Conservation (phyloP, 2,797 vertebrate genomes). For the Microtus agrestis region DNA sequence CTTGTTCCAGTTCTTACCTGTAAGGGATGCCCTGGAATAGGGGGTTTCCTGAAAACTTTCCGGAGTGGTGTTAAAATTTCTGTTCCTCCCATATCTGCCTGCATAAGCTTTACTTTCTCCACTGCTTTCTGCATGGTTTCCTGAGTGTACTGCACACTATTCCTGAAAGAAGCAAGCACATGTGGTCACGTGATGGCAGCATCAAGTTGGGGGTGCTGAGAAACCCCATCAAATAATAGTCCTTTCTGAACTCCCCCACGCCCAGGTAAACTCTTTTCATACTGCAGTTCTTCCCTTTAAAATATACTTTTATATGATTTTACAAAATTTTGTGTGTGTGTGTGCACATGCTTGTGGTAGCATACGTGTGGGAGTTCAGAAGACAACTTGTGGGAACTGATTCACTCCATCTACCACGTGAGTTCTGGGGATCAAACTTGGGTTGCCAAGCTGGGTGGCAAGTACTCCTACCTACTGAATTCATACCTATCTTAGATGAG, state of each 20-base stretch:
- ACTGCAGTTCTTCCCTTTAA: neutral
- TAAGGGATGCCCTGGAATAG: constrained; percentile 80
- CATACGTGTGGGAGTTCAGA: neutral
- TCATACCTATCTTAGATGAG: neutral
- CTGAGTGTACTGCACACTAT: constrained; percentile 90
- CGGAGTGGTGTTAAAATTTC: constrained; percentile 87
- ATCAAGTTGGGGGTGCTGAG: neutral
- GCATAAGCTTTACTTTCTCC: constrained; percentile 82
- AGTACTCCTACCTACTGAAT: neutral
- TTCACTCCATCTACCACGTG: neutral
- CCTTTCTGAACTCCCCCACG: neutral
- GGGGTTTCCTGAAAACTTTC: constrained; percentile 84
- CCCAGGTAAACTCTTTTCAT: neutral
- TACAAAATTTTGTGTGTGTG: neutral
- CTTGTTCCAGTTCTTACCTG: constrained; percentile 83
- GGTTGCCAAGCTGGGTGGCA: neutral
- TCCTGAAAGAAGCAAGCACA: constrained; percentile 74
- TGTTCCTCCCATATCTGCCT: constrained; percentile 87
- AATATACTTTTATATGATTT: neutral
- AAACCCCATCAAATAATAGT: neutral
- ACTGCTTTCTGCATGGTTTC: constrained; percentile 88
- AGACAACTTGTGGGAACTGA: neutral
- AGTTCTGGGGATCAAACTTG: neutral
- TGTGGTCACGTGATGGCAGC: neutral
- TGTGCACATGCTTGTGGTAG: no score